A percentile compares a stretch with the other conserved stretches of the same genome.
Conservation (phyloP, 2,888 invertebrate genomes). For the Amorpha juglandis region DNA sequence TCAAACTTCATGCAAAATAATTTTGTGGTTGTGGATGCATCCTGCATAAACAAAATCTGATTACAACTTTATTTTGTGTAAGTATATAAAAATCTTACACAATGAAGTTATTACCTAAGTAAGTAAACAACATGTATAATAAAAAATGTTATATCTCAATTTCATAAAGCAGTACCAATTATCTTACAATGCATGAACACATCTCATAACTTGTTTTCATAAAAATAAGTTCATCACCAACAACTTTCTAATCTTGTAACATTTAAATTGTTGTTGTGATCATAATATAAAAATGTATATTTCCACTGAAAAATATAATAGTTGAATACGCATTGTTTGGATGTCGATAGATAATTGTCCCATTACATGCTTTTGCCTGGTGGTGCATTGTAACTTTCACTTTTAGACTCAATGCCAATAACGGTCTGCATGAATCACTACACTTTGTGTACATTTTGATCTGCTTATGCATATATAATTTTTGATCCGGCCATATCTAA, state of each 20-base stretch:
- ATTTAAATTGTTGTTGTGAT: slow-evolving; percentile 25
- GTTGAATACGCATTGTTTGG: slow-evolving; percentile 23
- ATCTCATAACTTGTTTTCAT: slow-evolving; percentile 15
- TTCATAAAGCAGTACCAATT: neutral
- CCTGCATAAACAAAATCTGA: no score
- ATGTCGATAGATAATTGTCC: slow-evolving; percentile 56
- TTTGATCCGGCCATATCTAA: slow-evolving; percentile 25
- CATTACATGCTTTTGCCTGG: slow-evolving; percentile 63
- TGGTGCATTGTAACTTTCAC: slow-evolving; percentile 78
- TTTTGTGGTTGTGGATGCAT: no score
- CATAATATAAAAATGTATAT: slow-evolving; percentile 1
- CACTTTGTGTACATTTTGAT: slow-evolving; percentile 31
- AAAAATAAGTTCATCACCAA: slow-evolving; percentile 7
- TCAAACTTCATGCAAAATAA: no score
- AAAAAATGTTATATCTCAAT: neutral
- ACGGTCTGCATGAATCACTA: slow-evolving; percentile 75
- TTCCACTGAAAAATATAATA: slow-evolving; percentile 21
- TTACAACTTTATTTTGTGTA: no score
- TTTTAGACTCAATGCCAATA: slow-evolving; percentile 81
- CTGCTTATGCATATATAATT: slow-evolving; percentile 39
- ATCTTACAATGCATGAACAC: slow-evolving; percentile 8
- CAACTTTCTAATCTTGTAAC: slow-evolving; percentile 25
- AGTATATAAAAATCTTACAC: no score
- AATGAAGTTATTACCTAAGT: neutral
- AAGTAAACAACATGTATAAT: neutral